Base-by-base conservation (phyloP, 2,797 vertebrate species). In the Neomorphus geoffroyi region DNA sequence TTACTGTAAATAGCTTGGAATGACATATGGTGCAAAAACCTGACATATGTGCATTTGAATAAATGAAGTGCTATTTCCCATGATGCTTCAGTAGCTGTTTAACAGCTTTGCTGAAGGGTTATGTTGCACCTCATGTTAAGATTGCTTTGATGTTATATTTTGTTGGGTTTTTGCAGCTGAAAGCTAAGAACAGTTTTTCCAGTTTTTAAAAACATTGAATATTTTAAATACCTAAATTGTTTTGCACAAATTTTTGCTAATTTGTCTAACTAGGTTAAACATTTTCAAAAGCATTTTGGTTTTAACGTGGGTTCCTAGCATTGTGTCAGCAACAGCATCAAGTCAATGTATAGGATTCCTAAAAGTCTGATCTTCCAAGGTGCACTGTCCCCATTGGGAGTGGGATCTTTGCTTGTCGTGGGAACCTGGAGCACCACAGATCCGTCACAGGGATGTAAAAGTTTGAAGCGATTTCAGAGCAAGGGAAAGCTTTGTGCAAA, bases 41-140 rank as follows among this genome's bases (percentile, higher is more conserved):
- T 98, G 98, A 98, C 99, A 99, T 99, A 99, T 99, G 99, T 99
- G 98, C 98, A 98, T 98, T 98, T 98, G 98, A 98, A 98, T 98
- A 98, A 98, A 98, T 98, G 98, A 99, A 98, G 98, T 98, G 98
- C 98, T 98, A 98, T 98, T 98, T 98, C 98, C 98, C 98, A 98
- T 97, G 97, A 98, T 98, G 98, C 98, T 97, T 96, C 97, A 97
- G 98, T 98, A 98, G 97, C 98, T 98, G 98, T 98, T 98, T 98
- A 98, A 98, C 98, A 98, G 98, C 98, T 98, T 98, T 98, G 98
- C 98, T 98, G 98, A 98, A 98, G 98, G 98, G 98, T 98, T 98
- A 98, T 98, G 98, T 98, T 98, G 97, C 98, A 98, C 98, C 98
- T 98, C 98, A 98, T 98, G 98, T 97, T 98, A 98, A 98, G 98